Evolutionary conservation across 1,140 invertebrate species (phyloP).

Genomic region (Bilobella aurantiaca): DNA sequence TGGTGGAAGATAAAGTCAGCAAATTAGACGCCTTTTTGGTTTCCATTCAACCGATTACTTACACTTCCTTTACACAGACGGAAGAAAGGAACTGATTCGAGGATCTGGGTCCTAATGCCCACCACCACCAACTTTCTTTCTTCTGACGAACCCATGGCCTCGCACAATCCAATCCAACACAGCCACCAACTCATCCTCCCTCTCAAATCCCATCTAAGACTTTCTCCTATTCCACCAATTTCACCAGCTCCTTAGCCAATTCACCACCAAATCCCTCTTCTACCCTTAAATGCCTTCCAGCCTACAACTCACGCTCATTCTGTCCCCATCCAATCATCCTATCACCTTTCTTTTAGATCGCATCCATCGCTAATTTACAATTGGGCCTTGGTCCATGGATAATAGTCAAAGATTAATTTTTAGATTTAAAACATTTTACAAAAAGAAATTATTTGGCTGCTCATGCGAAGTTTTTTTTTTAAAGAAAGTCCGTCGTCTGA

Average conservation of each 20-base stretch:
- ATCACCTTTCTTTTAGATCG: too few relatives aligned
- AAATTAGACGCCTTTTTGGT: slow-evolving; percentile 31
- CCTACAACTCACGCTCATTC: neutral
- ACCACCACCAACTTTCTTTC: neutral
- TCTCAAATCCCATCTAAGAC: neutral
- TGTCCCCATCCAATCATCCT: neutral
- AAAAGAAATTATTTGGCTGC: too few relatives aligned
- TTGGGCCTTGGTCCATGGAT: too few relatives aligned
- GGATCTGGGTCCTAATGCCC: neutral
- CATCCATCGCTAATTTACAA: too few relatives aligned
- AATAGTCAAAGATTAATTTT: too few relatives aligned
- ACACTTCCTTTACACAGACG: slow-evolving; percentile 14
- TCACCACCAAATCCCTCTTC: neutral
- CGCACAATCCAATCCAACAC: neutral
- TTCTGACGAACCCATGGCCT: neutral
- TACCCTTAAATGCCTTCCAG: neutral
- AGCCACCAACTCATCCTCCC: neutral
- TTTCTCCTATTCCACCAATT: neutral
- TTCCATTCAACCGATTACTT: slow-evolving; percentile 28
- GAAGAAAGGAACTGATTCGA: neutral
- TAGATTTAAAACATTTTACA: too few relatives aligned
- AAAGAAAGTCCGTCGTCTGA: too few relatives aligned
- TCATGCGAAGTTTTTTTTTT: too few relatives aligned
- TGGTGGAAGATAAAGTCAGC: slow-evolving; percentile 27
- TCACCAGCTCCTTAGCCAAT: slow-evolving; percentile 8